Conservation (phyloP, 2,113 vertebrate genomes). For the Catharus bicknelli region DNA sequence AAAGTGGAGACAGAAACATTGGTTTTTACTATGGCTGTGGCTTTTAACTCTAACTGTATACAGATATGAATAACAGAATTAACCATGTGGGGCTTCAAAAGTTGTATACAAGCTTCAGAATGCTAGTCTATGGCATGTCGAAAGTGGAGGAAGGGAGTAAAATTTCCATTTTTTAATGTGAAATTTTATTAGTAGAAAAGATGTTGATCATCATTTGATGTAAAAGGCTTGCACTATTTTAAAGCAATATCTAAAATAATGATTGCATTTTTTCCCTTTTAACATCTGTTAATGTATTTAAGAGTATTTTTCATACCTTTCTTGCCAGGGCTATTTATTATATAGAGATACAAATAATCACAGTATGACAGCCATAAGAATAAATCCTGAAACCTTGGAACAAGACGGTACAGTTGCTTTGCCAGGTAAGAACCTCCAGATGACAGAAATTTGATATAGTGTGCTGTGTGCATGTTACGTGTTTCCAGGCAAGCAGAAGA, state of each 20-base stretch:
- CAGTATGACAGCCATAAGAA: constrained; percentile 91
- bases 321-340: constrained; percentile 89
- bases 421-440: constrained; percentile 82
- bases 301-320: not conserved
- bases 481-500: not conserved
- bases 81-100: not conserved
- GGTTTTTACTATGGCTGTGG: not conserved
- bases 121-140: not conserved
- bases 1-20: not conserved
- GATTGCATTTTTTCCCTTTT: not conserved
- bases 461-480: not conserved
- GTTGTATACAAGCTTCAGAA: not conserved
- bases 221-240: not conserved
- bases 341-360: constrained; percentile 95
- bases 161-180: not conserved
- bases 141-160: not conserved
- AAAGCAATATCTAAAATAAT: not conserved
- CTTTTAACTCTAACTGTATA: not conserved
- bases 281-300: not conserved
- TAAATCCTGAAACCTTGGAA: constrained; percentile 97
- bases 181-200: not conserved
- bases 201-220: not conserved
- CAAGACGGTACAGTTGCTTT: constrained; percentile 91
- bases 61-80: not conserved
- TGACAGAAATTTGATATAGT: not conserved